Percentiles rank a stretch among this genome's conserved stretches.
Evolutionary conservation across 2,888 invertebrate species (phyloP).

Genomic region (Polylopha cassiicola): DNA sequence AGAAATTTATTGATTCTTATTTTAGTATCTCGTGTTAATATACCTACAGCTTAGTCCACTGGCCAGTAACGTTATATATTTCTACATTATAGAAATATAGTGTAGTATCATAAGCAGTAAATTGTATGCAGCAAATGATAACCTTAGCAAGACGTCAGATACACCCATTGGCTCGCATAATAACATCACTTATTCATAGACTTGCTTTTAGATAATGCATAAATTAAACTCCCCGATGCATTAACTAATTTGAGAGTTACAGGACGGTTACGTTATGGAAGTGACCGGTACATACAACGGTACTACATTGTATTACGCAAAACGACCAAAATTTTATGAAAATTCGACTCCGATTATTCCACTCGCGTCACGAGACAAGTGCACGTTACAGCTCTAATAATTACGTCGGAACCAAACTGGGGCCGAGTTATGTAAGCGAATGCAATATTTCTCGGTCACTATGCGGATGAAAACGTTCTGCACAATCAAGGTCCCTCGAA

Average conservation of each 20-base stretch:
- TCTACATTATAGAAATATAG: no score
- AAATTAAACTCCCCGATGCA: conserved; percentile 18
- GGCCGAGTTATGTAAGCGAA: conserved; percentile 47
- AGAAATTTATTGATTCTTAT: no score
- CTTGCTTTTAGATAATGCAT: conserved; percentile 19
- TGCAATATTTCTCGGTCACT: conserved; percentile 43
- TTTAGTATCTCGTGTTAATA: no score
- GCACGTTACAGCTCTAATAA: conserved; percentile 47
- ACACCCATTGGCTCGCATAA: conserved; percentile 16
- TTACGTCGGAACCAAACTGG: conserved; percentile 43
- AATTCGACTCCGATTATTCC: conserved; percentile 49
- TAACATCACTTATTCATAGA: conserved; percentile 19
- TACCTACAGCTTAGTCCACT: no score
- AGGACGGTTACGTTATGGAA: conserved; percentile 19
- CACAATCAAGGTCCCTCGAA: conserved; percentile 32
- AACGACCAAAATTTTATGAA: conserved; percentile 48
- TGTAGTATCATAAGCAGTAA: no score
- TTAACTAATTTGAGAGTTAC: conserved; percentile 16
- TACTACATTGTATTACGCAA: conserved; percentile 45
- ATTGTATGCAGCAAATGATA: no score
- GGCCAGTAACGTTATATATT: no score
- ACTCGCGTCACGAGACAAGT: conserved; percentile 53
- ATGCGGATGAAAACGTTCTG: conserved; percentile 38
- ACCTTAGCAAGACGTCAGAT: conserved; percentile 10
- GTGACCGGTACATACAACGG: conserved; percentile 29